These are phyloP conservation scores for Scaptomyza montana DNA, from an alignment of 1,140 invertebrate species.

Conservation along the genomic window DNA sequence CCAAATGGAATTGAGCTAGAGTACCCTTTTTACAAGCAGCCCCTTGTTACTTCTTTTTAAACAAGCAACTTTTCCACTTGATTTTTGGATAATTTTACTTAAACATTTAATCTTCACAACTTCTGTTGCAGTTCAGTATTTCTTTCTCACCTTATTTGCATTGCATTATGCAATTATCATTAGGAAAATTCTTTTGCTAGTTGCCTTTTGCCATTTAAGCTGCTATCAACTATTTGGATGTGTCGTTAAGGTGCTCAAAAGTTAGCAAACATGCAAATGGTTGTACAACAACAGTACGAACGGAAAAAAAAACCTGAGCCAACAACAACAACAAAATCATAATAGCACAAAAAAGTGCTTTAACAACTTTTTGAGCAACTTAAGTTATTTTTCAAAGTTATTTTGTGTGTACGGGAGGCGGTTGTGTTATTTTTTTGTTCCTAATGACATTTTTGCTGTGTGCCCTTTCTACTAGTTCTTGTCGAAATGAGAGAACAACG, in stretches of 20 bases:
- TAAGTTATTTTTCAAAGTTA: constrained; percentile 11
- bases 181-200: not conserved
- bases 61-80: too few species aligned
- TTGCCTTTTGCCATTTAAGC: not conserved
- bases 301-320: not conserved
- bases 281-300: not conserved
- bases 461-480: constrained; percentile 6
- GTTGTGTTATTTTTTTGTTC: not conserved
- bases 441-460: constrained; percentile 38
- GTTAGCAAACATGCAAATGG: constrained; percentile 12
- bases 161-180: not conserved
- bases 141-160: not conserved
- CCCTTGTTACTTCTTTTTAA: not conserved
- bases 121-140: too few species aligned
- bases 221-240: not conserved
- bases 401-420: not conserved
- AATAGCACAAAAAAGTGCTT: constrained; percentile 3
- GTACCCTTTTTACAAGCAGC: too few species aligned
- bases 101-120: not conserved
- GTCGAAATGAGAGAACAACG: constrained; percentile 38
- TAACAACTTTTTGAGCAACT: constrained; percentile 28
- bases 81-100: not conserved
- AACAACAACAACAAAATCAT: not conserved
- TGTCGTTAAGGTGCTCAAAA: constrained; percentile 4
- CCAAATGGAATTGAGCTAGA: too few species aligned